phyloP scores from a whole-genome alignment of 2,888 invertebrate species.

The Hemithea aestivaria region DNA sequence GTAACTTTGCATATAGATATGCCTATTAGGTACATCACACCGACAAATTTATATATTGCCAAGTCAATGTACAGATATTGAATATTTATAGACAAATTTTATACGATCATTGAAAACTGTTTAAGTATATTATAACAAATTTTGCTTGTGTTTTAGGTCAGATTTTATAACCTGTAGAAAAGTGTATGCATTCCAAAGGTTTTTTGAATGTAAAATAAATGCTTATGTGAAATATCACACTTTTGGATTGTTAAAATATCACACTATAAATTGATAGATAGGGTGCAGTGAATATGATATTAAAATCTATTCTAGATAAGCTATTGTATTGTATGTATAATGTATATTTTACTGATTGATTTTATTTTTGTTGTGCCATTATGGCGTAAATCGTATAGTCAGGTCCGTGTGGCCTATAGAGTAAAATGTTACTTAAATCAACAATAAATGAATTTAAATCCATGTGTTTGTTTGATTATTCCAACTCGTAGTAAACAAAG shows the following conservation, averaged over 20 bases:
- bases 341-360: slow-evolving; percentile 17
- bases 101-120: too few relatives aligned
- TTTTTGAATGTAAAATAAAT: slow-evolving; percentile 4
- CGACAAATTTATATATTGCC: too few relatives aligned
- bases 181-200: slow-evolving; percentile 16
- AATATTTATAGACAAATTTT: too few relatives aligned
- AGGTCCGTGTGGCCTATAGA: slow-evolving; percentile 23
- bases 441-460: slow-evolving; percentile 25
- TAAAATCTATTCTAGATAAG: background rate
- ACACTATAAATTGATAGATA: too few relatives aligned
- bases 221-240: slow-evolving; percentile 6
- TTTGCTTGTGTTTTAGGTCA: too few relatives aligned
- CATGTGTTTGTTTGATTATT: slow-evolving; percentile 4
- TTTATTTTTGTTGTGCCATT: slow-evolving; percentile 20
- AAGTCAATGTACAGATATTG: too few relatives aligned
- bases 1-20: too few relatives aligned
- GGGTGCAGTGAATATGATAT: background rate
- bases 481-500: too few relatives aligned
- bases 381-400: slow-evolving; percentile 21
- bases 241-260: slow-evolving; percentile 11
- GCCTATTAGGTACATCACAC: too few relatives aligned
- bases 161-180: slow-evolving; percentile 7
- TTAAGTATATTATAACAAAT: too few relatives aligned
- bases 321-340: background rate
- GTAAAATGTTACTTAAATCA: slow-evolving; percentile 22